Evolutionary conservation across 1,140 invertebrate species (phyloP), one percentile per base, ranked within the genome.

Genomic region (Eriosoma lanigerum): DNA sequence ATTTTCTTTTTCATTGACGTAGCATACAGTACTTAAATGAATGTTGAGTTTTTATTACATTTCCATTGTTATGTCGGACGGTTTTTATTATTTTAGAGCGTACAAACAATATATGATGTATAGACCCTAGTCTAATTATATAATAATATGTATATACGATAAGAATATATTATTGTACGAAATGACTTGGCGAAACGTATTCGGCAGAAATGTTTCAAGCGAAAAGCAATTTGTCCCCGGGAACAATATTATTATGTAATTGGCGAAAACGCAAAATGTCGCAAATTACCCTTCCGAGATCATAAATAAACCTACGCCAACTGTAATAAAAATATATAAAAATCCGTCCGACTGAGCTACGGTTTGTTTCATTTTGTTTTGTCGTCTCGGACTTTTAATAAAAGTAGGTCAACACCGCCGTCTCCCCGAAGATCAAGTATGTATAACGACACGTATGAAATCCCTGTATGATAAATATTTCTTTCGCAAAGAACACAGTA

Each of bases 211-310:
- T 58, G 24, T 58, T 10, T 58, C 56, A 26, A 19, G 24, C 24
- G 17, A 60, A 38, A 60, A 26, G 24, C 24, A 60, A 60, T 60
- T 60, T 60, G 58, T 60, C 58, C 58, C 24, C 4, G 26, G 26
- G 58, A 60, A 60, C 58, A 60, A 60, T 60, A 38, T 4, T 38
- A 60, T 26, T 60, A 60, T 26, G 58, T 60, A 60, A 60, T 60
- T 60, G 58, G 24, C 13, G 58, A 60, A 60, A 60, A 60, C 32
- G 32, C 58, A 60, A 60, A 60, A 29, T 13, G 58, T 60, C 58
- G 58, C 58, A 5, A 60, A 60, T 60, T 60, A 60, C 58, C 58
- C 58, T 5, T 60, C 58, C 26, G 24, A 60, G 24, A 60, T 60
- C 58, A 26, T 60, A 26, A 58, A 58, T 58, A 58, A 26, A 58